Evolutionary conservation across 2,888 invertebrate genomes (phyloP).

Genomic region (Chironomus tentans): DNA sequence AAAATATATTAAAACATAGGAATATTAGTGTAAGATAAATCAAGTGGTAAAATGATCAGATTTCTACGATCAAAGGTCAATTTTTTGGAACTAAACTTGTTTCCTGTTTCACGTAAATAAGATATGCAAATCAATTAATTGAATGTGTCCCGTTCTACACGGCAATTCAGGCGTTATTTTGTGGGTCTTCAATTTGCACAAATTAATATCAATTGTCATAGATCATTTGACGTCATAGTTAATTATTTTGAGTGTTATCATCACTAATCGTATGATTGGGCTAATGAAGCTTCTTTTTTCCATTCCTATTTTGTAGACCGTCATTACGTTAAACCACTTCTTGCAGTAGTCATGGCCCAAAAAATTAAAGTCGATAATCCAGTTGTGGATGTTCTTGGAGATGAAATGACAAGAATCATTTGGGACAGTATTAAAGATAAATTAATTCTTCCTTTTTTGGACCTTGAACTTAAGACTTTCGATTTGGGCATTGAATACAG

Average conservation of each 20-base stretch:
- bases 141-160: not conserved
- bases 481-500: constrained; percentile 94
- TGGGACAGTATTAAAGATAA: constrained; percentile 98
- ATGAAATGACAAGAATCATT: constrained; percentile 95
- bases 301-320: not conserved
- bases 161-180: too few species aligned
- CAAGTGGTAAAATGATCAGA: too few species aligned
- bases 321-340: not conserved
- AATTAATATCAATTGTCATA: too few species aligned
- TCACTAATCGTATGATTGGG: too few species aligned
- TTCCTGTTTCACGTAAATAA: not conserved
- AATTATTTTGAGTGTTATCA: too few species aligned
- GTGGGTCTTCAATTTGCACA: too few species aligned
- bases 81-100: not conserved
- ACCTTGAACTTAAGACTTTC: constrained; percentile 86
- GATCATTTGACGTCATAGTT: too few species aligned
- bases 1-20: too few species aligned
- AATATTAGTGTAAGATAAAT: too few species aligned
- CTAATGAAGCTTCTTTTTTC: not conserved
- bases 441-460: constrained; percentile 89
- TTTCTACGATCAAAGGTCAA: not conserved
- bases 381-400: constrained; percentile 87
- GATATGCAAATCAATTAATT: not conserved
- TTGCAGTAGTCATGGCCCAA: constrained; percentile 34
- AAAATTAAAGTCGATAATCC: constrained; percentile 69